These are phyloP conservation scores for Thaumetopoea pityocampa DNA, from an alignment of 1,140 invertebrate species.

Conservation along the genomic window DNA sequence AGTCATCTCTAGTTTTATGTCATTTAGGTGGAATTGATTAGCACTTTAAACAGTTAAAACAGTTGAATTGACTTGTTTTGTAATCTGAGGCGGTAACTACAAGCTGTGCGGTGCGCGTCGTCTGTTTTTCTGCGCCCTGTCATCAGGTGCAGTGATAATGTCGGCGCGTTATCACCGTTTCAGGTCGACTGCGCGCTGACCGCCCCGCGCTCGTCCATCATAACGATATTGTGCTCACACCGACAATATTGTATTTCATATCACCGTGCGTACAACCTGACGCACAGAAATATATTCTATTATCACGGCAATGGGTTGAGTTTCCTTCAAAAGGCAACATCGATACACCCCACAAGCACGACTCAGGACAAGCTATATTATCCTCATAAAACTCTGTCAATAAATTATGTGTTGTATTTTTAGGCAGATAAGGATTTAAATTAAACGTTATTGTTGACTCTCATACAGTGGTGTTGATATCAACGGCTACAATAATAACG, in stretches of 20 bases:
- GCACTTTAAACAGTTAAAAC: too few species aligned
- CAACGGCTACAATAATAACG: too few species aligned
- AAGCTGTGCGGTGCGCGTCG: too few species aligned
- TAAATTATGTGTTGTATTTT: too few species aligned
- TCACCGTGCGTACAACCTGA: constrained; percentile 10
- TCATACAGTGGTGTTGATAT: too few species aligned
- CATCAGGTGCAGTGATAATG: constrained; percentile 26
- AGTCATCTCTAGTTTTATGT: too few species aligned
- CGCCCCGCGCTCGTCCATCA: constrained; percentile 62
- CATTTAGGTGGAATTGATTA: too few species aligned
- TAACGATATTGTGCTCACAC: constrained; percentile 66
- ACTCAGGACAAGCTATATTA: constrained; percentile 12
- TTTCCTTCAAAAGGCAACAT: constrained; percentile 20
- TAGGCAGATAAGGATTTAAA: too few species aligned
- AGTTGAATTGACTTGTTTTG: neutral
- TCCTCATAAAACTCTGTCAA: constrained; percentile 18
- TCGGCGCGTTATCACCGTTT: constrained; percentile 54
- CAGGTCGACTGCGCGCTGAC: constrained; percentile 64
- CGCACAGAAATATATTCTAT: constrained; percentile 27
- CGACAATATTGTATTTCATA: constrained; percentile 65
- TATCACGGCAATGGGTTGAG: neutral
- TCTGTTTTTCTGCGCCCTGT: neutral
- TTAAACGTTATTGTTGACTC: too few species aligned
- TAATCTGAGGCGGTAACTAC: neutral
- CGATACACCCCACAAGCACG: constrained; percentile 35